Evolutionary conservation across 2,888 invertebrate genomes (phyloP).

Genomic region (Calameuta idolon): DNA sequence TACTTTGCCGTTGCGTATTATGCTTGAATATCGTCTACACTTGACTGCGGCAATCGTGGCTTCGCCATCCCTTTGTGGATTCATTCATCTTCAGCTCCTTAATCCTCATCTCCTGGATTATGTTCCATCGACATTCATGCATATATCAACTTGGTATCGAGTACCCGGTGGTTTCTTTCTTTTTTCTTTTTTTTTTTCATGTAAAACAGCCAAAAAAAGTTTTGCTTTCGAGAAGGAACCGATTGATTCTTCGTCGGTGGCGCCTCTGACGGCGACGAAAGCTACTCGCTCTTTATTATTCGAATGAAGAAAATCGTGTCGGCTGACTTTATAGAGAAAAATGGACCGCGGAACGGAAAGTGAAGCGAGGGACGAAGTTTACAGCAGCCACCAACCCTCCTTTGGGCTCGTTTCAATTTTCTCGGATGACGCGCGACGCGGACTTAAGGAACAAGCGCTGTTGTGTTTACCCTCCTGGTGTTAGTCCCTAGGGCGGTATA

Average conservation of each 20-base stretch:
- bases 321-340: neutral
- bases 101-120: neutral
- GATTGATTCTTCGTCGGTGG: neutral
- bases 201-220: neutral
- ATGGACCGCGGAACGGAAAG: neutral
- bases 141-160: neutral
- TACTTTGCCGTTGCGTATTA: neutral
- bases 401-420: neutral
- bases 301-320: neutral
- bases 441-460: neutral
- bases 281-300: neutral
- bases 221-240: neutral
- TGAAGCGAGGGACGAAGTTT: neutral
- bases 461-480: conserved; percentile 46
- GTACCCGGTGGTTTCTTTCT: neutral
- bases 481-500: neutral
- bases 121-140: neutral
- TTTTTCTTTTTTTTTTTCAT: neutral
- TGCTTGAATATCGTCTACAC: neutral
- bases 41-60: neutral
- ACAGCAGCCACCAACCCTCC: neutral
- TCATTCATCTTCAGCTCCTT: neutral
- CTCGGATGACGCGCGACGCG: neutral
- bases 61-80: neutral
- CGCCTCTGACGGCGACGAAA: neutral